phyloP scores from a whole-genome alignment of 2,888 invertebrate species.

The Antheraea yamamai region DNA sequence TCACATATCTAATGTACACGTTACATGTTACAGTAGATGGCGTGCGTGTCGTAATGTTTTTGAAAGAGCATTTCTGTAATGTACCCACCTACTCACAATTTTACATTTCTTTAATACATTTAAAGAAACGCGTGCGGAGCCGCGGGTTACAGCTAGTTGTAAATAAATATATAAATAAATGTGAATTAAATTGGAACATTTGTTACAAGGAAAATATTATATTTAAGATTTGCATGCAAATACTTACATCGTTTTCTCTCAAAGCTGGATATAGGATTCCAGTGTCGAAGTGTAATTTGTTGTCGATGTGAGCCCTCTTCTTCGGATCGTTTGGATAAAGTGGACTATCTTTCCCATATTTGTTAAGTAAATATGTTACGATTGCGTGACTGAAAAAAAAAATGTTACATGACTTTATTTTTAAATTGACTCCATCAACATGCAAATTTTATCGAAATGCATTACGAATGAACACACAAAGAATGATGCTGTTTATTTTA shows the following conservation, averaged over 20 bases:
- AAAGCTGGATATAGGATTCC: slow-evolving; percentile 72
- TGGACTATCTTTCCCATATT: slow-evolving; percentile 77
- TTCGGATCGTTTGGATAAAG: slow-evolving; percentile 78
- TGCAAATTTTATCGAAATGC: too few relatives aligned
- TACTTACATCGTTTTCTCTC: slow-evolving; percentile 48
- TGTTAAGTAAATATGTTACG: slow-evolving; percentile 78
- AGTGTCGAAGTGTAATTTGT: slow-evolving; percentile 76
- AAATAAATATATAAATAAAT: too few relatives aligned
- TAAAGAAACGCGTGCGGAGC: too few relatives aligned
- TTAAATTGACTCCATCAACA: background rate
- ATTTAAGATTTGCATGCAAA: background rate
- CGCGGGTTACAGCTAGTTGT: too few relatives aligned
- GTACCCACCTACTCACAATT: too few relatives aligned
- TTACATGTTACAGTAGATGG: too few relatives aligned
- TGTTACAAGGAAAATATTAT: background rate
- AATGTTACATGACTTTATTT: background rate
- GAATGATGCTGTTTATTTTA: too few relatives aligned
- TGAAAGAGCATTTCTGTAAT: too few relatives aligned
- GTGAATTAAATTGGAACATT: background rate
- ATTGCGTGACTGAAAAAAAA: slow-evolving; percentile 82
- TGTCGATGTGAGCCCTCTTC: slow-evolving; percentile 71
- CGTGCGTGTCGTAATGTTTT: too few relatives aligned
- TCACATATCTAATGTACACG: too few relatives aligned
- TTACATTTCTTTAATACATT: too few relatives aligned
- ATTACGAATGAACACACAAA: too few relatives aligned